Evolutionary conservation across 2,888 invertebrate species (phyloP), one percentile per base, ranked within the genome.

Genomic region (Tethea ocularis): DNA sequence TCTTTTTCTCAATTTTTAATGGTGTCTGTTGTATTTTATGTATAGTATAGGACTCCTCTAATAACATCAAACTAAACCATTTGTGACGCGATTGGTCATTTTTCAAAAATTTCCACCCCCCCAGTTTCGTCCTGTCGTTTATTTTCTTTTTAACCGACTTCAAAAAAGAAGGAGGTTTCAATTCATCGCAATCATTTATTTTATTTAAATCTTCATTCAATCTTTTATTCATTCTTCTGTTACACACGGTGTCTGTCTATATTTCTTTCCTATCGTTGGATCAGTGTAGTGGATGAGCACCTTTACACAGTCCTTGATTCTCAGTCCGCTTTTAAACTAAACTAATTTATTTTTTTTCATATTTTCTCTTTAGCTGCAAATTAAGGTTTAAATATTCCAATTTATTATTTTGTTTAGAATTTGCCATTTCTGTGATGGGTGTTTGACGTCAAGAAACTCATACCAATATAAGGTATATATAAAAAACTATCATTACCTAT

Each of bases 381-480:
- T 82, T 80, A 80, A 76, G 65, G 63, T 64, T 71, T 74, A 72
- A 78, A 78, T 74, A 75, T 80, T 78, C 74, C 75, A 71, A 82
- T 80, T 81, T 78, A 75, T 76, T 77, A 75, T 80, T 77, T 77
- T 59, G 64, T 66, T 72, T 67, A 64, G 63, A 67, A 67, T 58
- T 67, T 63, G 53, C 69, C 66, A 58, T 67, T 67, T 59, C 63
- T 54, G 61, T 62, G 60, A 60, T 61, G 17, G 17, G 41, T 17
- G n/a, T 20, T 46, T 46, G 20, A 20, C 7, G 41, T 10, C 7
- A 46, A 46, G 41, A 17, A 2, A 1, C 41, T 20, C 20, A 46
- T 2, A 46, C n/a, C n/a, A n/a, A 46, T 10, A n/a, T 3, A 26
- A 26, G 26, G 6, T 10, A 20, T 1, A 17, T 46, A 33, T 33